phyloP scores from a whole-genome alignment of 2,113 vertebrate genomes.

The Amblyornis subalaris region DNA sequence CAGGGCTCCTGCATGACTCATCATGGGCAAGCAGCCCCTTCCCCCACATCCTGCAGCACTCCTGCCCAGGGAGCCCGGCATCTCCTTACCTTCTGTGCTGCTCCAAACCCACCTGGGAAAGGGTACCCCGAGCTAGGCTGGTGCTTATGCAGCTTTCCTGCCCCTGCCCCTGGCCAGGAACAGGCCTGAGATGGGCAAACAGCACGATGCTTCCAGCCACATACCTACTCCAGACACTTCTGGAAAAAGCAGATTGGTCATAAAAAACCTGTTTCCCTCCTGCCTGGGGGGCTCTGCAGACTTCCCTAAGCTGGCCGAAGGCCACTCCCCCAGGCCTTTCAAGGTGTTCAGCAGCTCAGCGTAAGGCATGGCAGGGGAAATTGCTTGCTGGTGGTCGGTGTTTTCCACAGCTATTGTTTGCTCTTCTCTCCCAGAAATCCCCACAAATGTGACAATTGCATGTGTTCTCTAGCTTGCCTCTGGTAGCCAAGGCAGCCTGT shows the following conservation, averaged over 20 bases:
- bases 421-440: neutral
- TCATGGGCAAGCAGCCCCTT: neutral
- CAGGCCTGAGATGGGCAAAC: neutral
- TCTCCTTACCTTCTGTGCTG: neutral
- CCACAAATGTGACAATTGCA: neutral
- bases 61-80: neutral
- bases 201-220: neutral
- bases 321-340: neutral
- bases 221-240: neutral
- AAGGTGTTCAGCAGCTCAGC: neutral
- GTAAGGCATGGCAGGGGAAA: neutral
- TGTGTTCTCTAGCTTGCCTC: neutral
- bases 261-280: neutral
- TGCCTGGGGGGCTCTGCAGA: neutral
- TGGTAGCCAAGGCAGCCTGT: conserved; percentile 24
- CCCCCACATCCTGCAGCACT: conserved; percentile 10
- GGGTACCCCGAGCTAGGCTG: neutral
- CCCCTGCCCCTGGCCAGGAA: neutral
- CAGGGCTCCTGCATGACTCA: conserved; percentile 45
- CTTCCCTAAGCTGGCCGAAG: neutral
- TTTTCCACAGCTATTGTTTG: neutral
- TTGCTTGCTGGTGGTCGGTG: neutral
- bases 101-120: neutral
- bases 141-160: neutral
- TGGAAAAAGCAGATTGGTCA: neutral